Percentiles rank a stretch among this genome's conserved stretches.
Conservation (phyloP, 1,140 invertebrate species). For the Bombus polaris region DNA sequence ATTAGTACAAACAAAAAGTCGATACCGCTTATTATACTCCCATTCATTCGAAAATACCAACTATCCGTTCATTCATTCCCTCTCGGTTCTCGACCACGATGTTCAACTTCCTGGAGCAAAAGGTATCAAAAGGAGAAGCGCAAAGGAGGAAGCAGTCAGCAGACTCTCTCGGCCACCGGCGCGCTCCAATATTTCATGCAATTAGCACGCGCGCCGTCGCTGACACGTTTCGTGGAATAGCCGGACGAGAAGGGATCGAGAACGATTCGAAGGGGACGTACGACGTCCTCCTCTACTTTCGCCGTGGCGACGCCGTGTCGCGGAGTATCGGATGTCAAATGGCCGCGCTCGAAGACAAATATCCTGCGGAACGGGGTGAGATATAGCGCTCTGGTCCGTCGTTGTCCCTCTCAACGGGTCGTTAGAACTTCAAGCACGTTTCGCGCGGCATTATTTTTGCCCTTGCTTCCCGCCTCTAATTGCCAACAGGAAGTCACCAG, state of each 20-base stretch:
- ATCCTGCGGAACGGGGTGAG: constrained; percentile 54
- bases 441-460: constrained; percentile 68
- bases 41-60: constrained; percentile 1
- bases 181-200: constrained; percentile 35
- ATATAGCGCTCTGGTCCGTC: constrained; percentile 26
- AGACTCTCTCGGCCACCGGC: constrained; percentile 22
- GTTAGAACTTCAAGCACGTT: constrained; percentile 69
- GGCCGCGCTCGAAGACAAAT: constrained; percentile 75
- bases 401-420: constrained; percentile 73
- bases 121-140: background rate
- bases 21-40: background rate
- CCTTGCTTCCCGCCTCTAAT: constrained; percentile 66
- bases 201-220: constrained; percentile 48
- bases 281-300: background rate
- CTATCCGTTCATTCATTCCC: background rate
- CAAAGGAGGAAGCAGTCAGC: background rate
- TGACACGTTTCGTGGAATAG: constrained; percentile 29
- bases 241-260: constrained; percentile 30
- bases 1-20: background rate
- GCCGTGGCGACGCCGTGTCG: constrained; percentile 68
- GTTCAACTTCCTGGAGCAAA: background rate
- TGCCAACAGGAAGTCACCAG: constrained; percentile 72
- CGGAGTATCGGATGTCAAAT: constrained; percentile 76
- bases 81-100: background rate
- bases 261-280: constrained; percentile 52